Evolutionary conservation across 1,140 invertebrate genomes (phyloP).

Genomic region (Hyphantria cunea): DNA sequence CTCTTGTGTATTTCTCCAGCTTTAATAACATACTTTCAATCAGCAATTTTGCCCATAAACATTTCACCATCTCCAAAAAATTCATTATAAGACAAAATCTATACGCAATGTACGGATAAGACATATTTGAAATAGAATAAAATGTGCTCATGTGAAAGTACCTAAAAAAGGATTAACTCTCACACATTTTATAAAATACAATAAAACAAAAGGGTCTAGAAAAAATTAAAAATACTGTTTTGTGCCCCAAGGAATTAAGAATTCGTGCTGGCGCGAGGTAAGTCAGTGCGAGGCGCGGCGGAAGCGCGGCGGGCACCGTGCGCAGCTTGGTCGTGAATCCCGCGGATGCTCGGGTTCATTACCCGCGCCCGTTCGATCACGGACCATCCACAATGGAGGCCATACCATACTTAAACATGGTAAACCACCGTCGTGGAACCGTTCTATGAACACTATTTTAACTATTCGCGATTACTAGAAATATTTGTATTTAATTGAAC

Average conservation of each 20-base stretch:
- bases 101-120: not conserved
- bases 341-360: slow-evolving; percentile 64
- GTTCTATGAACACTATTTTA: slow-evolving; percentile 9
- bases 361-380: slow-evolving; percentile 58
- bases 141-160: no score
- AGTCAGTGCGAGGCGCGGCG: slow-evolving; percentile 26
- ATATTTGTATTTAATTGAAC: not conserved
- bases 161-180: not conserved
- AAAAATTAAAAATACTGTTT: slow-evolving; percentile 13
- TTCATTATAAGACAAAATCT: no score
- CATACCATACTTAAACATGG: slow-evolving; percentile 46
- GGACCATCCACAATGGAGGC: slow-evolving; percentile 58
- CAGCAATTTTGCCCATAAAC: no score
- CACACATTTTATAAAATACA: slow-evolving; percentile 1
- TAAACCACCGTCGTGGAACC: slow-evolving; percentile 42
- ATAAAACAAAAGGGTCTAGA: slow-evolving; percentile 9
- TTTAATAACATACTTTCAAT: no score
- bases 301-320: slow-evolving; percentile 29
- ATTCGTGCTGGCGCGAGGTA: slow-evolving; percentile 26
- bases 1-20: no score
- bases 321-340: slow-evolving; percentile 41
- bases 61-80: no score
- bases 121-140: not conserved
- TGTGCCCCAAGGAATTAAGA: slow-evolving; percentile 23
- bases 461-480: not conserved